Evolutionary conservation across 2,113 vertebrate genomes (phyloP).

Genomic region (Sitta europaea): DNA sequence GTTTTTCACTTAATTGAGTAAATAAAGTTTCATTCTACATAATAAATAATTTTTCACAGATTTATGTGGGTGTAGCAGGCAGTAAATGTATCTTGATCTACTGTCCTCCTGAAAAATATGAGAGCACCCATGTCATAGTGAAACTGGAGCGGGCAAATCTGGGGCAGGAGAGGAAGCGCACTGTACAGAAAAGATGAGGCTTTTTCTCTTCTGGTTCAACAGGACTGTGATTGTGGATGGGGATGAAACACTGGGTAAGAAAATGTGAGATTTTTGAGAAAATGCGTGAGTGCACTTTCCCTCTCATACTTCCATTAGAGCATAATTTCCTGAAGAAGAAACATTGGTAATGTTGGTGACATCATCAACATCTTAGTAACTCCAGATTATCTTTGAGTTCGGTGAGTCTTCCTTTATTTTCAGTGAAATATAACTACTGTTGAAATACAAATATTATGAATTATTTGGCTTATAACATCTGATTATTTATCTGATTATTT

Average conservation of each 20-base stretch:
- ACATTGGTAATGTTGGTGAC: not conserved
- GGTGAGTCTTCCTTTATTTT: not conserved
- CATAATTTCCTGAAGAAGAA: not conserved
- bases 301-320: not conserved
- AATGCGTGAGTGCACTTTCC: not conserved
- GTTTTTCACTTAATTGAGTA: not conserved
- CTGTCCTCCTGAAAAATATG: not conserved
- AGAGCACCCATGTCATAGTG: not conserved
- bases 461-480: conserved; percentile 14
- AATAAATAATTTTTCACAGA: not conserved
- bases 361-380: not conserved
- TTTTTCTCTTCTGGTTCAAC: not conserved
- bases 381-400: not conserved
- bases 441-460: conserved; percentile 35
- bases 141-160: not conserved
- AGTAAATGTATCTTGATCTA: not conserved
- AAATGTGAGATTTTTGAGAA: not conserved
- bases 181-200: not conserved
- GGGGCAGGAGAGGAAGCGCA: not conserved
- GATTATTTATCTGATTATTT: not conserved
- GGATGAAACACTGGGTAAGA: not conserved
- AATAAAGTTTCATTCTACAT: not conserved
- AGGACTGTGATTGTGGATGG: not conserved
- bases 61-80: not conserved
- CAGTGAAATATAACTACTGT: not conserved